These are phyloP conservation scores for Fulmarus glacialis DNA, from an alignment of 2,113 vertebrate species.

Conservation along the genomic window DNA sequence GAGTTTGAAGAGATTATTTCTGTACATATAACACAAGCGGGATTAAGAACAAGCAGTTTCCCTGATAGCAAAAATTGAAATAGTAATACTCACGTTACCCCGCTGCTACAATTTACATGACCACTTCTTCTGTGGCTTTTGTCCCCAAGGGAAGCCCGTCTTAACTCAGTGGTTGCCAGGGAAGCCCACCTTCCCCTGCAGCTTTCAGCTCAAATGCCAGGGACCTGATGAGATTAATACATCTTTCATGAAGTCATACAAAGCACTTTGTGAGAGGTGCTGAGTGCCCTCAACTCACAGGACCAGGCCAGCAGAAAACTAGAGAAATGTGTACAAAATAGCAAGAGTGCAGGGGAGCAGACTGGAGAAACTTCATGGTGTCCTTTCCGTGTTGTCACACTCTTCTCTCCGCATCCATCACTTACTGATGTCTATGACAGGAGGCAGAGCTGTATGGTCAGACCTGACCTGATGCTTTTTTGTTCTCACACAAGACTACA, in stretches of 20 bases:
- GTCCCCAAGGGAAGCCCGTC: not conserved
- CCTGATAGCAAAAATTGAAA: not conserved
- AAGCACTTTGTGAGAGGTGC: not conserved
- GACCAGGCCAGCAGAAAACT: not conserved
- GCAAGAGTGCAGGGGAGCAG: not conserved
- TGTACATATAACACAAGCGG: not conserved
- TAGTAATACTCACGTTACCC: not conserved
- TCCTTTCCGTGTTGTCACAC: not conserved
- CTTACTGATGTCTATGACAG: not conserved
- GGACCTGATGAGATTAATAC: not conserved
- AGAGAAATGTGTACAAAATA: not conserved
- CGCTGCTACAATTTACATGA: not conserved
- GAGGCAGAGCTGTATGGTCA: not conserved
- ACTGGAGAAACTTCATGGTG: not conserved
- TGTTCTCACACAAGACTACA: not conserved
- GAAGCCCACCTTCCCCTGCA: not conserved
- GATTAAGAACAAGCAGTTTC: conserved; percentile 23
- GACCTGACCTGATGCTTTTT: not conserved
- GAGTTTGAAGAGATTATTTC: conserved; percentile 24
- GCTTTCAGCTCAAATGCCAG: not conserved
- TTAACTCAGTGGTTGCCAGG: not conserved
- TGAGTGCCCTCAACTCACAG: not conserved
- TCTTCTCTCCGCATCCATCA: not conserved
- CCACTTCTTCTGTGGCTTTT: not conserved
- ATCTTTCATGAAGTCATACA: not conserved